Evolutionary conservation across 2,113 vertebrate genomes (phyloP).

Genomic region (Ranitomeya imitator): DNA sequence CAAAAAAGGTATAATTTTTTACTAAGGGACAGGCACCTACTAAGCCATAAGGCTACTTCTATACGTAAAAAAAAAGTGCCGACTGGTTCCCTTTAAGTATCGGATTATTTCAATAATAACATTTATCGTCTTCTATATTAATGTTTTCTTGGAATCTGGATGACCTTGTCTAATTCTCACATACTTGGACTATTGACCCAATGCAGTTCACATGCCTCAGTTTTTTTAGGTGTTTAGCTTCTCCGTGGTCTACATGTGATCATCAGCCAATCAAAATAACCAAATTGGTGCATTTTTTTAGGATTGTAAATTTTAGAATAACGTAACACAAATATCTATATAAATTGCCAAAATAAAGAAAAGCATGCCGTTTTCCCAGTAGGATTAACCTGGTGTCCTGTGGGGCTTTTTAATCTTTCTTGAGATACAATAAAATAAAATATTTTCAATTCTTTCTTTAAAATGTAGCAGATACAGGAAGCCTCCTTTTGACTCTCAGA

Average conservation of each 20-base stretch:
- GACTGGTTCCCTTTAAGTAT: neutral
- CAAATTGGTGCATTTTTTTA: neutral
- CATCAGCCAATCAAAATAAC: conserved; percentile 14
- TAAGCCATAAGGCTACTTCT: no score
- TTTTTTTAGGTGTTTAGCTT: conserved; percentile 7
- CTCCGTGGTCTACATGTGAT: conserved; percentile 2
- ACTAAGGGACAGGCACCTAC: no score
- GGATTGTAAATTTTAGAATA: neutral
- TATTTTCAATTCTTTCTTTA: neutral
- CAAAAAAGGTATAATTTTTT: no score
- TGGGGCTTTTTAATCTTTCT: neutral
- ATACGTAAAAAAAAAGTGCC: no score
- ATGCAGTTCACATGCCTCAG: neutral
- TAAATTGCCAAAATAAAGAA: conserved; percentile 1
- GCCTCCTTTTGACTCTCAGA: neutral
- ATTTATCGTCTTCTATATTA: neutral
- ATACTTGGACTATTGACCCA: neutral
- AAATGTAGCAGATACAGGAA: neutral
- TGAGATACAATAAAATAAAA: neutral
- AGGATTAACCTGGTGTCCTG: neutral
- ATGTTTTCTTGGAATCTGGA: conserved; percentile 12
- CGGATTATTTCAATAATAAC: neutral
- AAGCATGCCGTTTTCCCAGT: neutral
- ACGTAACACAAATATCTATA: neutral
- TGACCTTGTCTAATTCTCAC: conserved; percentile 23